Conservation (phyloP, 2,888 invertebrate genomes). For the Drosophila ustulata region DNA sequence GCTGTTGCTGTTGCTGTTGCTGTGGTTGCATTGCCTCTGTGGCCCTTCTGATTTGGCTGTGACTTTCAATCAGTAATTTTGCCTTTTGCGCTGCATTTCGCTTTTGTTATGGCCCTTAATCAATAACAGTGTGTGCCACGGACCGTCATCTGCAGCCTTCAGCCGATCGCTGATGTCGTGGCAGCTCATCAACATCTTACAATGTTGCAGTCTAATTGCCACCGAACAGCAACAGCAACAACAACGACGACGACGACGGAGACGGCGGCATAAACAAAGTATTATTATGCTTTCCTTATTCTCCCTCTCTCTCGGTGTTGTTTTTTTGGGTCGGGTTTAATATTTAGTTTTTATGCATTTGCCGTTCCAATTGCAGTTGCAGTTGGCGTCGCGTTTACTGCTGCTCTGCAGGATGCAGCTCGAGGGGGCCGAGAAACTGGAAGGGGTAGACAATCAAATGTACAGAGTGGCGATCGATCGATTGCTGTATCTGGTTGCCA, state of each 20-base stretch:
- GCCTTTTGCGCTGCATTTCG: conserved; percentile 33
- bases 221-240: conserved; percentile 42
- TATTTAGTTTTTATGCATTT: conserved; percentile 25
- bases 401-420: conserved; percentile 19
- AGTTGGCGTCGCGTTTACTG: conserved; percentile 7
- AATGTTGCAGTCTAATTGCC: conserved; percentile 70
- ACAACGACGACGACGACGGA: not conserved
- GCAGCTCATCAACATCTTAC: conserved; percentile 75
- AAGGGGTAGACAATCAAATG: conserved; percentile 8
- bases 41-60: conserved; percentile 38
- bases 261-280: conserved; percentile 51
- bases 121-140: conserved; percentile 66
- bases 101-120: conserved; percentile 72
- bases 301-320: conserved; percentile 19
- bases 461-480: conserved; percentile 16
- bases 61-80: conserved; percentile 75
- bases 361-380: conserved; percentile 2
- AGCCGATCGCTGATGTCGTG: conserved; percentile 48
- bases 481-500: not conserved
- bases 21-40: not conserved
- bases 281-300: conserved; percentile 45
- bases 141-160: conserved; percentile 4
- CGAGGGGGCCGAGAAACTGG: not conserved
- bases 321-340: conserved; percentile 16
- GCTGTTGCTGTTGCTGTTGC: not conserved